A percentile compares a stretch with the other conserved stretches of the same genome.
These are phyloP conservation scores for Plagiodera versicolora DNA, from an alignment of 2,888 invertebrate species.

Conservation along the genomic window DNA sequence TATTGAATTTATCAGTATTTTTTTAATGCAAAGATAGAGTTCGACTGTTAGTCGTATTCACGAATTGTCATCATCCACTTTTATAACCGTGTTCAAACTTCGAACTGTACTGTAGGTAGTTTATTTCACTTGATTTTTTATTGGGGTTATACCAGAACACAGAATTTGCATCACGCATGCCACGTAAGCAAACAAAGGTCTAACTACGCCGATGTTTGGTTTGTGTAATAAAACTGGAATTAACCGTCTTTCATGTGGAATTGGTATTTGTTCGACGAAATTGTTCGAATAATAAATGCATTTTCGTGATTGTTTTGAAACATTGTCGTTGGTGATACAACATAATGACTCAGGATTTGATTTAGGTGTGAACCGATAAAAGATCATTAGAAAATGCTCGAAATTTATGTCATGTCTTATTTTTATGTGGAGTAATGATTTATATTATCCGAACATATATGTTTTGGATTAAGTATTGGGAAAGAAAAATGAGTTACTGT, in stretches of 20 bases:
- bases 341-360: not conserved
- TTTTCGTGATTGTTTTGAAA: slow-evolving; percentile 18
- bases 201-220: slow-evolving; percentile 11
- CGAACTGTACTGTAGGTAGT: not conserved
- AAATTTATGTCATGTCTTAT: too few species aligned
- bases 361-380: not conserved
- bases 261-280: slow-evolving; percentile 12
- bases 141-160: slow-evolving; percentile 2
- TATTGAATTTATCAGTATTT: slow-evolving; percentile 10
- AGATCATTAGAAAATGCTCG: too few species aligned
- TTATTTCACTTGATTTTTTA: slow-evolving; percentile 10
- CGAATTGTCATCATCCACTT: too few species aligned
- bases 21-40: not conserved
- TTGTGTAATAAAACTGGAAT: slow-evolving; percentile 20
- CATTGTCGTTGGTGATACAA: not conserved
- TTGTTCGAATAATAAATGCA: slow-evolving; percentile 13
- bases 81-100: too few species aligned
- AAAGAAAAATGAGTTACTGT: too few species aligned
- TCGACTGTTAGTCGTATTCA: not conserved
- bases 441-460: too few species aligned
- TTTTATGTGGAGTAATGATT: too few species aligned
- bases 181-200: not conserved
- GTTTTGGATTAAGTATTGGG: too few species aligned
- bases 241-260: slow-evolving; percentile 7
- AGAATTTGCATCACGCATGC: not conserved